Evolutionary conservation across 2,797 vertebrate genomes (phyloP).

Genomic region (Ibycter americanus): DNA sequence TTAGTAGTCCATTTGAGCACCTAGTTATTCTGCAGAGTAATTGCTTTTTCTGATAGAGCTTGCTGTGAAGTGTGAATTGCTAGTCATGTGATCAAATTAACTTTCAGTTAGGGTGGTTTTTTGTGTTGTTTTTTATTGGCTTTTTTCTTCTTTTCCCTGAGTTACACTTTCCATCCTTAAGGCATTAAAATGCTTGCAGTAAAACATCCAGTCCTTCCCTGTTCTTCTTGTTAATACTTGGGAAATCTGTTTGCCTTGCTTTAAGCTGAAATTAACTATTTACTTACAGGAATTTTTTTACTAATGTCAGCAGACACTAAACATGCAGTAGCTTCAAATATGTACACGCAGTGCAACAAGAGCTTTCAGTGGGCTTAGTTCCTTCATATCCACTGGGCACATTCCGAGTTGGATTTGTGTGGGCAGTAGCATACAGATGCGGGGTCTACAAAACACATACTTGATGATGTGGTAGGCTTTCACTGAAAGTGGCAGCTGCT

Average conservation of each 20-base stretch:
- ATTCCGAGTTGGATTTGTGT: neutral
- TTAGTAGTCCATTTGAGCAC: neutral
- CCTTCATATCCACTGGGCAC: neutral
- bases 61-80: neutral
- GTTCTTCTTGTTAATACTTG: neutral
- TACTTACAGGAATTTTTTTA: neutral
- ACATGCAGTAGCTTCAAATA: neutral
- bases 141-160: rapidly evolving
- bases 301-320: neutral
- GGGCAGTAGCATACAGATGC: neutral
- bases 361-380: neutral
- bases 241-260: neutral
- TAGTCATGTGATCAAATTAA: neutral
- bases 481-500: neutral
- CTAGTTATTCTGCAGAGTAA: slow-evolving; percentile 1
- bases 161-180: neutral
- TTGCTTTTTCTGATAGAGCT: neutral
- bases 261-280: neutral
- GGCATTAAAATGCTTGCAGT: neutral
- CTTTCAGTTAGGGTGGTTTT: neutral
- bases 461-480: neutral
- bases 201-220: neutral
- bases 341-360: neutral
- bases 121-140: neutral
- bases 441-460: neutral